Base-by-base conservation (phyloP, 2,888 invertebrate species). In the Epirrhoe tristata region DNA sequence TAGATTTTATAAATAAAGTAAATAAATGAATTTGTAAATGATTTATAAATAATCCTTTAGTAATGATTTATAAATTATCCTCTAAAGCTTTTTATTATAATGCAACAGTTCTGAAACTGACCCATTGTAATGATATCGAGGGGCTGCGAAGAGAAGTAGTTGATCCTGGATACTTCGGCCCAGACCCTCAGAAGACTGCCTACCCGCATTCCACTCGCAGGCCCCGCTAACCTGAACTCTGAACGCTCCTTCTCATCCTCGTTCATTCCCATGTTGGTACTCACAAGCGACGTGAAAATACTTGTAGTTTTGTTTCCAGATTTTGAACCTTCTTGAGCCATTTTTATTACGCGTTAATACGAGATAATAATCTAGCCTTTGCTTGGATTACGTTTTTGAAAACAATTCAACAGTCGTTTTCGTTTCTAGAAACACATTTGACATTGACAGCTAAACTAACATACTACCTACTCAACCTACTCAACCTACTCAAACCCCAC, bases 161-260 rank as follows among this genome's bases (percentile, higher is more conserved):
- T 89, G 59, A 90, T 81, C 67, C 69, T 85, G n/a, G 90, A 90
- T 0, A 83, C 71, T 8, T 88, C 85, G 46, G 79, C 75, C 85
- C 85, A 86, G 0, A 79, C 77, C 36, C 75, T 73, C 3, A 85
- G 66, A 1, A 84, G 67, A 64, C 81, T 85, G 52, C 83, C 81
- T 2, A 84, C 71, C 3, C 77, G 75, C 1, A 86, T 48, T 1
- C 76, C 77, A 46, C 76, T 77, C 14, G 16, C 39, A 4, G 39
- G 8, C 6, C 48, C 16, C 36, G 59, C 7, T 16, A 58, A 46
- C 50, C 57, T 57, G 34, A 10, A 34, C 48, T 59, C 60, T 46
- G 46, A 32, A 55, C 39, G 6, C 8, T 55, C n/a, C 6, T 51
- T 46, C 36, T 34, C 24, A 36, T 24, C 8, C 39, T 43, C 39